Percentiles rank a stretch among this genome's conserved stretches.
Conservation (phyloP, 2,113 vertebrate species). For the Marcusenius ussheri region DNA sequence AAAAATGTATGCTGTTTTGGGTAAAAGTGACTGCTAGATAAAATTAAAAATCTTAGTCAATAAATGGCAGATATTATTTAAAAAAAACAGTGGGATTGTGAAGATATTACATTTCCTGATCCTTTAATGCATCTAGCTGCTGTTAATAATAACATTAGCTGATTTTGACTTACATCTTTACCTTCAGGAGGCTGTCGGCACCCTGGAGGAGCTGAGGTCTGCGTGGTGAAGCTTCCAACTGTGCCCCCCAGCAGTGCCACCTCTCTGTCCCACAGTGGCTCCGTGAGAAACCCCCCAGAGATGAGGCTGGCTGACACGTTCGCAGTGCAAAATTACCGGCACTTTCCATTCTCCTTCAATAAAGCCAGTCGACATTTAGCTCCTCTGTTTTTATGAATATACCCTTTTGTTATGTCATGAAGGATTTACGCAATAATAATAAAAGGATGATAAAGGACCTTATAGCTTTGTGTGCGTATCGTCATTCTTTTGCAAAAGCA, state of each 20-base stretch:
- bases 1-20: not conserved
- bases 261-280: not conserved
- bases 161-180: not conserved
- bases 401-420: slow-evolving; percentile 7
- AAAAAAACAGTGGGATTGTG: not conserved
- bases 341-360: not conserved
- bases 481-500: not conserved
- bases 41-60: not conserved
- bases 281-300: not conserved
- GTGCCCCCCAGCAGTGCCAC: not conserved
- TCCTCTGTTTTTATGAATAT: not conserved
- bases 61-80: not conserved
- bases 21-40: not conserved
- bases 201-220: not conserved
- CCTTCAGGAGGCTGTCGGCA: not conserved
- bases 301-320: not conserved
- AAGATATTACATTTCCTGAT: not conserved
- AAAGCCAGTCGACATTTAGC: not conserved
- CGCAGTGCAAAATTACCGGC: not conserved
- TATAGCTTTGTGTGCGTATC: not conserved
- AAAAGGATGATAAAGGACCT: slow-evolving; percentile 15
- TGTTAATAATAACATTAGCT: not conserved
- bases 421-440: slow-evolving; percentile 10
- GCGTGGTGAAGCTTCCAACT: not conserved
- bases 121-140: not conserved